phyloP scores from a whole-genome alignment of 2,797 vertebrate genomes.

The Poecile montanus region DNA sequence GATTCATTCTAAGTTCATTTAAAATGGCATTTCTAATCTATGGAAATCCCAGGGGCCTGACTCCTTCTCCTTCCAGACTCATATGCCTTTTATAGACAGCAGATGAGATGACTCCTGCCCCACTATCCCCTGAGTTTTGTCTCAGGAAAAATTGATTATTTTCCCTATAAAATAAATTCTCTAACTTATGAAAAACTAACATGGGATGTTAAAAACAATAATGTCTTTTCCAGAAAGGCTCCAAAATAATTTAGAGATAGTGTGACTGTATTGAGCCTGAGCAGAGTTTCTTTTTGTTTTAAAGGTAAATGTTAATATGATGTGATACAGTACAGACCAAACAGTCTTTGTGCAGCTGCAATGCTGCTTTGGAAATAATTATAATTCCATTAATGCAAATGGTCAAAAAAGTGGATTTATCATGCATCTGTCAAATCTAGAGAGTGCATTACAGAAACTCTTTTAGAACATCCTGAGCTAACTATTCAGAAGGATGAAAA shows the following conservation, averaged over 20 bases:
- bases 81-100: not conserved
- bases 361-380: constrained; percentile 55
- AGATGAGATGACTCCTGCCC: not conserved
- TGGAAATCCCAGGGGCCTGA: not conserved
- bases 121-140: not conserved
- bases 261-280: not conserved
- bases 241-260: not conserved
- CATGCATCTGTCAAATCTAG: constrained; percentile 22
- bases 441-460: constrained; percentile 28
- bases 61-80: not conserved
- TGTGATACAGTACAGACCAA: not conserved
- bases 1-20: constrained; percentile 2
- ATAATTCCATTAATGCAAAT: constrained; percentile 57
- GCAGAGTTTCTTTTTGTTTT: not conserved
- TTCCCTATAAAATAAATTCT: not conserved
- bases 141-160: not conserved
- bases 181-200: not conserved
- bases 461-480: constrained; percentile 15
- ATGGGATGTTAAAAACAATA: not conserved
- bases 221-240: not conserved
- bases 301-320: not conserved
- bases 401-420: constrained; percentile 4
- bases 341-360: constrained; percentile 13
- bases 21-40: constrained; percentile 2
- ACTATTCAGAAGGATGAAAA: not conserved